Conservation (phyloP, 2,888 invertebrate genomes). For the Charanyca ferruginea region DNA sequence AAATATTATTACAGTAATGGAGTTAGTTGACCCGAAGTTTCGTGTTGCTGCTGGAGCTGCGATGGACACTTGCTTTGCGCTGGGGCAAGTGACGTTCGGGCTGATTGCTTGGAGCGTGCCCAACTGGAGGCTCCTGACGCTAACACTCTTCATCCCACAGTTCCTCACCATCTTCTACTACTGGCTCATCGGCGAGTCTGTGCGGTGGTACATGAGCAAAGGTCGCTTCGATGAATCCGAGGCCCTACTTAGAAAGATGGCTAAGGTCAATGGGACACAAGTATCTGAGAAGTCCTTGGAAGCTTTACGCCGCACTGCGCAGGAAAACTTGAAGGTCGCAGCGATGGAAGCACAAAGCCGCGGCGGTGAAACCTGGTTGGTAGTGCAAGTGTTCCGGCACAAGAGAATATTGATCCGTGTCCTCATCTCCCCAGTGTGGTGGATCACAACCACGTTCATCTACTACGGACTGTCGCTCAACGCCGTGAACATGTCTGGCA, state of each 20-base stretch:
- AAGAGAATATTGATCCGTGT: slow-evolving; percentile 72
- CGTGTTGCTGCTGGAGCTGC: slow-evolving; percentile 93
- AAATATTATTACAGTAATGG: slow-evolving; percentile 90
- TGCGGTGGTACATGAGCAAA: slow-evolving; percentile 94
- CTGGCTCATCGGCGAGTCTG: slow-evolving; percentile 93
- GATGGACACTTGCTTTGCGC: slow-evolving; percentile 92
- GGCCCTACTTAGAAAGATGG: slow-evolving; percentile 91
- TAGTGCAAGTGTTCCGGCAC: slow-evolving; percentile 74
- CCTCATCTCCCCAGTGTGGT: slow-evolving; percentile 88
- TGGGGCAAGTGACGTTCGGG: slow-evolving; percentile 93
- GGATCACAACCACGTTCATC: slow-evolving; percentile 92
- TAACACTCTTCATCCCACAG: slow-evolving; percentile 93
- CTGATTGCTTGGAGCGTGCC: slow-evolving; percentile 92
- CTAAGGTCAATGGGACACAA: slow-evolving; percentile 89
- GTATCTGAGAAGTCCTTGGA: slow-evolving; percentile 77
- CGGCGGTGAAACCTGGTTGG: slow-evolving; percentile 74
- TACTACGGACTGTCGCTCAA: slow-evolving; percentile 93
- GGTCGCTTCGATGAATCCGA: slow-evolving; percentile 92
- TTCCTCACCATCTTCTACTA: slow-evolving; percentile 92
- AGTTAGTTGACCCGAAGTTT: slow-evolving; percentile 93
- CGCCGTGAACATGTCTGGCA: slow-evolving; percentile 92
- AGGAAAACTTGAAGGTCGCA: slow-evolving; percentile 69
- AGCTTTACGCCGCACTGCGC: slow-evolving; percentile 69
- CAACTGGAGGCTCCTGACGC: slow-evolving; percentile 93
- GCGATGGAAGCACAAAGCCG: slow-evolving; percentile 21